Evolutionary conservation across 2,888 invertebrate genomes (phyloP).

Genomic region (Eristalis tenax): DNA sequence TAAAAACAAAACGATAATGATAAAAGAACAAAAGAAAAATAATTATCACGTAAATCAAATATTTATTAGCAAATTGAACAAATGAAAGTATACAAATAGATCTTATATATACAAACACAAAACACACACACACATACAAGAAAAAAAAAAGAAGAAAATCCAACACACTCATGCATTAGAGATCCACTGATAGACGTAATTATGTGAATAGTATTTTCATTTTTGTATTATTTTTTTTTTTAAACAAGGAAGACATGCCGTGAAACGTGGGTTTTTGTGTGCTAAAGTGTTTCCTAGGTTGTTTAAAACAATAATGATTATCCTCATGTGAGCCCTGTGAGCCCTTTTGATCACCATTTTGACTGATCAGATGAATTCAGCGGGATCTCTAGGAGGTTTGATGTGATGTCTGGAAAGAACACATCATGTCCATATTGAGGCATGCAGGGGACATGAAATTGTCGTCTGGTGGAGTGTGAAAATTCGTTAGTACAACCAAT

Average conservation of each 20-base stretch:
- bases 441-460: no score
- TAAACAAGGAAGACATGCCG: not conserved
- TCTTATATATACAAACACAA: slow-evolving; percentile 66
- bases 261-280: not conserved
- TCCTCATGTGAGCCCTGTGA: no score
- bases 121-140: slow-evolving; percentile 12
- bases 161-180: slow-evolving; percentile 32
- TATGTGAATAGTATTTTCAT: not conserved
- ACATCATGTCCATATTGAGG: no score
- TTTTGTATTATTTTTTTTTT: slow-evolving; percentile 6
- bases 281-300: no score
- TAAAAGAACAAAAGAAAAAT: slow-evolving; percentile 41
- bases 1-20: slow-evolving; percentile 21
- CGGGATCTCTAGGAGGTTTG: no score
- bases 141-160: slow-evolving; percentile 7
- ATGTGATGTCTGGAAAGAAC: no score
- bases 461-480: no score
- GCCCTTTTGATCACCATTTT: no score
- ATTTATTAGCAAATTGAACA: slow-evolving; percentile 70
- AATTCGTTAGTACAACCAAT: no score
- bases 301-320: no score
- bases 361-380: no score
- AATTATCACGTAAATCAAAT: slow-evolving; percentile 72
- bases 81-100: slow-evolving; percentile 71
- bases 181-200: slow-evolving; percentile 22